Conservation (phyloP, 2,113 vertebrate species). For the Ciconia boyciana region DNA sequence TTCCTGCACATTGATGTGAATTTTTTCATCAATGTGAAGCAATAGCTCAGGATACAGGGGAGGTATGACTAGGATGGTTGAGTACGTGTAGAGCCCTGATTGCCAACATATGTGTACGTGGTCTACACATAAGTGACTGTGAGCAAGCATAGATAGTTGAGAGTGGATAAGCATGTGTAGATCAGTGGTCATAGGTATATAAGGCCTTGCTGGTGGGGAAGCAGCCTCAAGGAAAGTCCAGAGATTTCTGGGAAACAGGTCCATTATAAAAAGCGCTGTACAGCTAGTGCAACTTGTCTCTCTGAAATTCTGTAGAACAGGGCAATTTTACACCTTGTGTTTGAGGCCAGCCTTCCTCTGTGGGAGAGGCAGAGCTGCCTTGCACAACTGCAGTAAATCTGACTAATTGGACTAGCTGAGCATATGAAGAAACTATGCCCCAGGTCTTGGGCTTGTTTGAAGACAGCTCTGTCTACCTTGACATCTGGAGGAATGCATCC, state of each 20-base stretch:
- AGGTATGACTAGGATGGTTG: neutral
- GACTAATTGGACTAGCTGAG: neutral
- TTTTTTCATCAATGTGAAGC: neutral
- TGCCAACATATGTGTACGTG: rapidly evolving
- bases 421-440: neutral
- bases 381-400: slow-evolving; percentile 34
- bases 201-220: neutral
- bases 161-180: neutral
- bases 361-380: neutral
- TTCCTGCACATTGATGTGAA: neutral
- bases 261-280: neutral
- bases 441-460: slow-evolving; percentile 37
- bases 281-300: rapidly evolving
- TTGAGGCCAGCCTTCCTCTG: neutral
- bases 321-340: neutral
- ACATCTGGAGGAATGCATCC: slow-evolving; percentile 37
- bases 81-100: neutral
- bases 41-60: neutral
- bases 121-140: rapidly evolving
- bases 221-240: neutral
- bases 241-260: neutral
- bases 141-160: neutral
- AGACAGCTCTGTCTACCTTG: slow-evolving; percentile 18
- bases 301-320: neutral
- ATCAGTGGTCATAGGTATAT: neutral